Base-by-base conservation (phyloP, 2,888 invertebrate genomes). In the Cartodere bifasciata region DNA sequence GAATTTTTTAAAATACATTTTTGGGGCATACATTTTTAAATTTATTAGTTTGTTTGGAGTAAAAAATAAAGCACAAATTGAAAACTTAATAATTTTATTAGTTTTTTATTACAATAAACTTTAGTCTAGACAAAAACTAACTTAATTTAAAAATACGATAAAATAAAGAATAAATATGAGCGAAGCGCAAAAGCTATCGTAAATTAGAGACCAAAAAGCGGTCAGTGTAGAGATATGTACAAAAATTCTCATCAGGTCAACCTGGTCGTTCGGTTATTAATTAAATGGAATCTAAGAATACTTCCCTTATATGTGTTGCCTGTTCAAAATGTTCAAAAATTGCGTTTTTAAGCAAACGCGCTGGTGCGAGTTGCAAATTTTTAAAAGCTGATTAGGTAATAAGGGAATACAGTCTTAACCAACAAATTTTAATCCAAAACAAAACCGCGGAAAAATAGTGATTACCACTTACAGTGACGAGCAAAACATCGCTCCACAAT, bases 161-260 rank as follows among this genome's bases (percentile, higher is more conserved):
- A 29, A n/a, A n/a, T n/a, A n/a, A n/a, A n/a, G n/a, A 29, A 29
- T 27, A 25, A 26, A 23, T 28, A 31, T 29, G 13, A 43, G 46
- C 45, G 38, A 44, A 48, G 48, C 43, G 43, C 43, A 27, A 43
- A 38, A 38, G 35, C 31, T 37, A 40, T 32, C 34, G 38, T 48
- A 48, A 47, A 48, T 47, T 48, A 48, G 9, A 23, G n/a, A n/a
- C 29, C 29, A 42, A 39, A 46, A 49, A 45, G 43, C 50, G 53
- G 52, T 49, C 53, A 38, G 38, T 20, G 33, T 58, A 56, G 56
- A 57, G 51, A 57, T 58, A 58, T 54, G 48, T 58, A 58, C 53
- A 58, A 56, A 58, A 58, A 51, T 45, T 39, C 36, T 30, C 41
- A 47, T 49, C 53, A 53, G 52, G 55, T 45, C 47, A 46, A 48